Evolutionary conservation across 2,797 vertebrate species (phyloP).

Genomic region (Gobionotothen gibberifrons): DNA sequence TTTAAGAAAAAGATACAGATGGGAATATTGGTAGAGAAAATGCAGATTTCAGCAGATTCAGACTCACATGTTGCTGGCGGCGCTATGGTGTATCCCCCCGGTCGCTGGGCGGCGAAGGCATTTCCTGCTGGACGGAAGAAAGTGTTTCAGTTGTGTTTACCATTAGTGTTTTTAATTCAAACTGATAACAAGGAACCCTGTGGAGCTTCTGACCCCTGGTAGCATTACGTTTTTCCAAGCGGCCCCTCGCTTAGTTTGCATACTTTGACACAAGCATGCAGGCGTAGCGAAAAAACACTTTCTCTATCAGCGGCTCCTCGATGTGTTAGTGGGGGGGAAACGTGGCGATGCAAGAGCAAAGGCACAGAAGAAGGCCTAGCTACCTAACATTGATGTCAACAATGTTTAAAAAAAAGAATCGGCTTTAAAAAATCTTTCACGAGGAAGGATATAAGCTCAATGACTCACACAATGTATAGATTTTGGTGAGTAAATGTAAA

Average conservation of each 20-base stretch:
- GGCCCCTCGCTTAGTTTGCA: background rate
- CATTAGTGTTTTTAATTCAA: slow-evolving; percentile 1
- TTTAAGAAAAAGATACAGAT: background rate
- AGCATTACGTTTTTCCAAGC: background rate
- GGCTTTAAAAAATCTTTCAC: background rate
- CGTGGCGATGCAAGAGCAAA: background rate
- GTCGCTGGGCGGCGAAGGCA: slow-evolving; percentile 71
- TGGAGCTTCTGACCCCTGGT: slow-evolving; percentile 34
- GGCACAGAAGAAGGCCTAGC: background rate
- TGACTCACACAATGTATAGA: background rate
- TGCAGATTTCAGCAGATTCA: background rate
- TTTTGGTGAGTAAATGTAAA: slow-evolving; percentile 21
- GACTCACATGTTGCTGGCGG: slow-evolving; percentile 79
- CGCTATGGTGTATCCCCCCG: slow-evolving; percentile 70
- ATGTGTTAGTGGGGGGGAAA: slow-evolving; percentile 1
- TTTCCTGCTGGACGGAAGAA: slow-evolving; percentile 65
- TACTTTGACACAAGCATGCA: background rate
- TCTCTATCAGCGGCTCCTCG: background rate
- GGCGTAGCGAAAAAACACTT: background rate
- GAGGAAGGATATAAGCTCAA: slow-evolving; percentile 1
- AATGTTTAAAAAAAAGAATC: background rate
- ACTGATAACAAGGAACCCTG: slow-evolving; percentile 17
- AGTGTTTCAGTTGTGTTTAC: slow-evolving; percentile 13
- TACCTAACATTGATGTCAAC: background rate
- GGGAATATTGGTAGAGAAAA: background rate